These are phyloP conservation scores for Telmatherina bonti DNA, from an alignment of 2,797 vertebrate species.

Conservation along the genomic window DNA sequence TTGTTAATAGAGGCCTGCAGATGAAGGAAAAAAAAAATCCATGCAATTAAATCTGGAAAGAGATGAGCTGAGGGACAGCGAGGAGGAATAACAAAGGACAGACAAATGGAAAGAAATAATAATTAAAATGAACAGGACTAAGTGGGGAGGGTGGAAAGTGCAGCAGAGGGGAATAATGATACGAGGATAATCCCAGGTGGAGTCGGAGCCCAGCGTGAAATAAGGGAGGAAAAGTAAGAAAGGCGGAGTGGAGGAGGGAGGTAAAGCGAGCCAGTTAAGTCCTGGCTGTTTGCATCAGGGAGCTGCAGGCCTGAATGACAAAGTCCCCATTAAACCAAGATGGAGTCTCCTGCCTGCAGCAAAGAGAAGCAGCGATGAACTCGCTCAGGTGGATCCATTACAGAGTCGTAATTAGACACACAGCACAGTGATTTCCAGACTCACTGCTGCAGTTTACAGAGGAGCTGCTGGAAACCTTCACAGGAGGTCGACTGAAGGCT, in stretches of 20 bases:
- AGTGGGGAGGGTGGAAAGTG: slow-evolving; percentile 15
- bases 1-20: slow-evolving; percentile 28
- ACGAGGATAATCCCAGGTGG: slow-evolving; percentile 40
- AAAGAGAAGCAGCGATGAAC: slow-evolving; percentile 31
- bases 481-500: background rate
- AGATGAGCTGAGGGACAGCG: slow-evolving; percentile 4
- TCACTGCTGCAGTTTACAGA: slow-evolving; percentile 36
- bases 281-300: slow-evolving; percentile 61
- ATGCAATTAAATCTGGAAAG: slow-evolving; percentile 37
- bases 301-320: slow-evolving; percentile 76
- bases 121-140: slow-evolving; percentile 32
- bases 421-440: slow-evolving; percentile 33
- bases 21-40: background rate
- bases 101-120: slow-evolving; percentile 43
- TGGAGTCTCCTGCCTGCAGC: slow-evolving; percentile 66
- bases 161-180: slow-evolving; percentile 48
- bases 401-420: slow-evolving; percentile 55
- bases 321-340: slow-evolving; percentile 76
- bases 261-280: slow-evolving; percentile 47
- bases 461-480: slow-evolving; percentile 27
- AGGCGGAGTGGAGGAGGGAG: slow-evolving; percentile 24
- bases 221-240: slow-evolving; percentile 31
- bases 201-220: slow-evolving; percentile 32
- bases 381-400: slow-evolving; percentile 67
- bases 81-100: background rate